Base-by-base conservation (phyloP, 2,113 vertebrate genomes). In the Astur gentilis region DNA sequence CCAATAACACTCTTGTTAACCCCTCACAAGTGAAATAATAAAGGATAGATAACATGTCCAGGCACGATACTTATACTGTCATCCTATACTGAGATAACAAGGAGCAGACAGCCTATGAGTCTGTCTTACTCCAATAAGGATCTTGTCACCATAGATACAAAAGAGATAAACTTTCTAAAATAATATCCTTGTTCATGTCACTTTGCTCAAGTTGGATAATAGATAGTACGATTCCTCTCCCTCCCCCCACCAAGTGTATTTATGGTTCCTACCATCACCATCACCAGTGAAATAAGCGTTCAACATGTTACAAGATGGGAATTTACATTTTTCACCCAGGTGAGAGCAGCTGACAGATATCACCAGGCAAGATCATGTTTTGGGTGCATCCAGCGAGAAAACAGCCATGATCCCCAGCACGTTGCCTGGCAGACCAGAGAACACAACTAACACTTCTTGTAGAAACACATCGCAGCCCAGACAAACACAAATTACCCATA, bases 161-260 rank as follows among this genome's bases (percentile, higher is more conserved):
- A 94, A 82, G 92, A 96, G 97, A 98, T 97, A 97, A 96, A 95
- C 83, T 97, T 96, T 96, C 96, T 95, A 96, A 98, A 98, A 97
- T 97, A 98, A 97, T 97, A 98, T 97, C 97, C 66, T 52, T 77
- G 91, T 70, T 97, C 85, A 15, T 95, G 96, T 98, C 97, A 96
- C 97, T 97, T 98, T 87, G 89, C 92, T 94, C 60, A 32, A 82
- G 87, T 90, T 96, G 91, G 89, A 93, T 65, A 96, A 87, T 14
- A 92, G 77, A 83, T 36, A 83, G 88, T 64, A 50, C 79, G 44
- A 52, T 70, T 93, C 92, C 88, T 78, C 67, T 81, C 54, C 49
- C 19, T 55, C 58, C 66, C 80, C 36, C 47, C 54, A 0, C 38
- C 19, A 49, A 84, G 83, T 32, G 64, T 93, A 92, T 86, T 96